phyloP scores from a whole-genome alignment of 2,113 vertebrate genomes.

The Lontra canadensis region DNA sequence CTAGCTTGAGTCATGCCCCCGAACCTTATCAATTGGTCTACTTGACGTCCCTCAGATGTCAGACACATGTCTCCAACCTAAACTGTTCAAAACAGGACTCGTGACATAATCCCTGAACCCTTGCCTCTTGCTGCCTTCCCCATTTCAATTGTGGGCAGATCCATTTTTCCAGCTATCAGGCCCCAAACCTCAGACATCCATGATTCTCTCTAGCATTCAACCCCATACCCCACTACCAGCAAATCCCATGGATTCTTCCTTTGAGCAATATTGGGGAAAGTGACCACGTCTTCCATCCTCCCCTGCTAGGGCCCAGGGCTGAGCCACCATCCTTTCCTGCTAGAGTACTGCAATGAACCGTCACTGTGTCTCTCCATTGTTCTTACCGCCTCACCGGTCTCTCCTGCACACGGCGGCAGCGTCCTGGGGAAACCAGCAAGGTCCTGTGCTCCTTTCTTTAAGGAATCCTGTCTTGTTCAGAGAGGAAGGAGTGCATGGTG shows the following conservation, averaged over 20 bases:
- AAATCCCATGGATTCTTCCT: neutral
- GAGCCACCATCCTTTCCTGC: neutral
- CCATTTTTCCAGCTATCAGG: neutral
- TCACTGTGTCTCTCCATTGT: neutral
- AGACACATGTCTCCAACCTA: neutral
- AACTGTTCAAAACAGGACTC: neutral
- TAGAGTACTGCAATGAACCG: neutral
- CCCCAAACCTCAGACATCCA: neutral
- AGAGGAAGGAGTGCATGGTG: neutral
- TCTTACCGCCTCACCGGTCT: neutral
- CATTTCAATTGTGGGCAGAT: neutral
- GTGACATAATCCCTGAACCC: neutral
- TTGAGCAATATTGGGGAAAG: neutral
- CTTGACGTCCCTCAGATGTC: neutral
- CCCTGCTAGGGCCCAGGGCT: neutral
- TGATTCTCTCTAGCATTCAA: neutral
- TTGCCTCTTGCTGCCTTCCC: neutral
- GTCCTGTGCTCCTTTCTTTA: neutral
- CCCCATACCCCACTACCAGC: neutral
- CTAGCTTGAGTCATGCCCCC: neutral
- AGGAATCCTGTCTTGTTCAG: neutral
- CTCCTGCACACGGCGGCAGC: neutral
- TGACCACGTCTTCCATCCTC: accelerated
- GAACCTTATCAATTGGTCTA: neutral
- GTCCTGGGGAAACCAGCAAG: neutral